Evolutionary conservation across 2,113 vertebrate genomes (phyloP), one percentile per base, ranked within the genome.

Genomic region (Pteropus alecto): DNA sequence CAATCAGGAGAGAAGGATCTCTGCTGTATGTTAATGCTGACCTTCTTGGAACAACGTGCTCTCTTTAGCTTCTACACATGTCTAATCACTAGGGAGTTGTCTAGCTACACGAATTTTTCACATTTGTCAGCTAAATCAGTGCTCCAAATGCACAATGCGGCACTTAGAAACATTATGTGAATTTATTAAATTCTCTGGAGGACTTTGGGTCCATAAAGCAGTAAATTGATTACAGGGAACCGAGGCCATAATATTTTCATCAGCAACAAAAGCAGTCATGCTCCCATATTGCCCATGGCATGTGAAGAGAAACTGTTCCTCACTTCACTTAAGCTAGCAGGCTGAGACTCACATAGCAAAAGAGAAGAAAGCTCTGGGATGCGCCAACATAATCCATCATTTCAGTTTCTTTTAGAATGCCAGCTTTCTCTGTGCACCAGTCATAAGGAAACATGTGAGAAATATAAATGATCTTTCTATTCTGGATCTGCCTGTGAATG

Each of bases 131-230:
- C 96, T 98, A 96, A 97, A 97, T 97, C 97, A 96, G 97, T 0
- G 70, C 76, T 96, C 92, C 96, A 97, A 97, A 96, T 97, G 96
- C 96, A 97, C 97, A 97, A 97, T 95, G 96, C 97, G 97, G 97
- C 97, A 93, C 97, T 98, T 96, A 97, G 97, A 95, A 97, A 97
- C 97, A 97, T 97, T 97, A 98, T 94, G 96, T 96, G 97, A 97
- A 97, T 97, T 97, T 97, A 98, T 97, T 97, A 97, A 98, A 98
- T 97, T 97, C 97, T 98, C 97, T 97, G 95, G 97, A 98, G 97
- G 97, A 97, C 97, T 97, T 97, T 93, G 87, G 96, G 97, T 96
- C 97, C 97, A 97, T 97, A 98, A 98, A 98, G 96, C 83, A 98
- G 97, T 97, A 97, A 97, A 98, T 97, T 98, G 97, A 98, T 98